A percentile compares a stretch with the other conserved stretches of the same genome.
Conservation (phyloP, 2,113 vertebrate genomes). For the Trichomycterus rosablanca region DNA sequence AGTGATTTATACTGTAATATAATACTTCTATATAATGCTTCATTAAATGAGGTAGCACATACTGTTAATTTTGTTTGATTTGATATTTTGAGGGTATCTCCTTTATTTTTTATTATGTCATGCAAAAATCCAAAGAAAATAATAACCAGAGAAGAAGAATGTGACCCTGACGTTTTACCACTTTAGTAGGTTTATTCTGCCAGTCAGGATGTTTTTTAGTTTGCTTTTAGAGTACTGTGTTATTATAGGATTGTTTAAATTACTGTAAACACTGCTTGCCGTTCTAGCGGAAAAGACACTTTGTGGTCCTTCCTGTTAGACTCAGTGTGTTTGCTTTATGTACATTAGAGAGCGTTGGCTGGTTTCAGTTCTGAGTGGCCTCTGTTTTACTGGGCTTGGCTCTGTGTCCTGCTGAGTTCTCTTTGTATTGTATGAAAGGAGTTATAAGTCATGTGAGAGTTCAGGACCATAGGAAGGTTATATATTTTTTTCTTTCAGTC, state of each 20-base stretch:
- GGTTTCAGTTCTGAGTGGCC: neutral
- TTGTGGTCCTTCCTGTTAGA: neutral
- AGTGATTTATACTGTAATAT: too few species aligned
- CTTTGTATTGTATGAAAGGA: neutral
- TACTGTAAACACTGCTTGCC: neutral
- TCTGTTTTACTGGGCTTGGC: neutral
- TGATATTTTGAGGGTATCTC: too few species aligned
- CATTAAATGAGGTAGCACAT: too few species aligned
- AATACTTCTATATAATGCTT: too few species aligned
- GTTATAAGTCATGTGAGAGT: slow-evolving; percentile 2
- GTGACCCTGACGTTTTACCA: slow-evolving; percentile 53
- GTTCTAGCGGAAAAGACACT: neutral
- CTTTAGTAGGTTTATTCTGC: slow-evolving; percentile 48
- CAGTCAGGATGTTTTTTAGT: neutral
- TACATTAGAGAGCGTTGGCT: neutral
- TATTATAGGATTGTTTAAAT: neutral
- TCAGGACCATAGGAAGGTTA: slow-evolving; percentile 10
- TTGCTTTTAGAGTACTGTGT: neutral
- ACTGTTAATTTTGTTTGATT: too few species aligned
- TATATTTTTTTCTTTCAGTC: slow-evolving; percentile 27
- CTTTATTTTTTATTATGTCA: too few species aligned
- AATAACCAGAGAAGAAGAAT: too few species aligned
- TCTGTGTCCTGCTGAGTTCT: slow-evolving; percentile 6
- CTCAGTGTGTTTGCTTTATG: neutral
- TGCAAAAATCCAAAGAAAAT: too few species aligned